Evolutionary conservation across 2,888 invertebrate species (phyloP).

Genomic region (Sinodicranocentrus sp.): DNA sequence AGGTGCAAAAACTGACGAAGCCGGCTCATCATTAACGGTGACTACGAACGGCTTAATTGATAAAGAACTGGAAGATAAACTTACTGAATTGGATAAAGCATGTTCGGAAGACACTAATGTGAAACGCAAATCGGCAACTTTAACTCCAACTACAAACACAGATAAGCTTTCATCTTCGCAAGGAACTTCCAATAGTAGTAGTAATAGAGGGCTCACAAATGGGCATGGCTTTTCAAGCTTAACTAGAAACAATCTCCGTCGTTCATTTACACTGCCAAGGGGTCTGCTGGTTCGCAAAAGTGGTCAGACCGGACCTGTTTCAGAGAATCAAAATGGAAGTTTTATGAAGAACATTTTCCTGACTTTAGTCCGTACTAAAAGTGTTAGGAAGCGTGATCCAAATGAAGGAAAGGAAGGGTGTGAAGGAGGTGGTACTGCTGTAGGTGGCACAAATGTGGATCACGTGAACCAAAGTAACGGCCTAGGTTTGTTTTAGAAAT

Average conservation of each 20-base stretch:
- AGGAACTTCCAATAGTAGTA: constrained; percentile 17
- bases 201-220: constrained; percentile 36
- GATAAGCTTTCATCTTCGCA: constrained; percentile 31
- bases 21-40: not conserved
- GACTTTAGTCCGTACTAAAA: constrained; percentile 73
- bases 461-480: constrained; percentile 27
- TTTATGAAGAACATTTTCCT: constrained; percentile 76
- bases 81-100: constrained; percentile 49
- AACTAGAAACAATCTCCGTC: constrained; percentile 75
- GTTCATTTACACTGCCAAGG: constrained; percentile 76
- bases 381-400: constrained; percentile 58
- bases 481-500: no score
- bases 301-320: constrained; percentile 75
- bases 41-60: not conserved
- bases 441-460: not conserved
- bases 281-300: constrained; percentile 72
- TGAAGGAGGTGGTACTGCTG: constrained; percentile 32
- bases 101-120: constrained; percentile 40
- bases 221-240: constrained; percentile 61
- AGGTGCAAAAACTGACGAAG: no score
- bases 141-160: constrained; percentile 62
- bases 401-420: constrained; percentile 34
- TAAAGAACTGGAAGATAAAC: constrained; percentile 53
- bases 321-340: constrained; percentile 74
- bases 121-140: constrained; percentile 70